Evolutionary conservation across 2,888 invertebrate genomes (phyloP).

Genomic region (Dolichomitus sp.): DNA sequence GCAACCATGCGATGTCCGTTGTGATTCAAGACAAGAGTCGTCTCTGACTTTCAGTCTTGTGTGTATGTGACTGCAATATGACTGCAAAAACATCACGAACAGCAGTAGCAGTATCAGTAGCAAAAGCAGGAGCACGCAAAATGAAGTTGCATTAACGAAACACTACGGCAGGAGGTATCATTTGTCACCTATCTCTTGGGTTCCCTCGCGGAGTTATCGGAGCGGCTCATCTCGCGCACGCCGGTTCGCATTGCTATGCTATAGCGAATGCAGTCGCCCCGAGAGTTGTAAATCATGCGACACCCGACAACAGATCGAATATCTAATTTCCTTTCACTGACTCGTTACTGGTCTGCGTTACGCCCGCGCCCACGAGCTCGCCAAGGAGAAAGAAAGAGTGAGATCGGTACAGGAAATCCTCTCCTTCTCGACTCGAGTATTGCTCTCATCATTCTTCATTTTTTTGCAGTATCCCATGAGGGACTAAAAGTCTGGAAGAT

Average conservation of each 20-base stretch:
- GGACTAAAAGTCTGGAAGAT: conserved; percentile 38
- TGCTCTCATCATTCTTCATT: conserved; percentile 45
- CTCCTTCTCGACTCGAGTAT: conserved; percentile 44
- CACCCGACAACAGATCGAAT: conserved; percentile 79
- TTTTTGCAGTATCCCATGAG: conserved; percentile 19
- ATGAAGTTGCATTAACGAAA: conserved; percentile 77
- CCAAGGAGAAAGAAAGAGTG: conserved; percentile 39
- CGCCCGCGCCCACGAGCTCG: conserved; percentile 54
- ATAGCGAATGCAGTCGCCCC: conserved; percentile 50
- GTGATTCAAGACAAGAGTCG: conserved; percentile 35
- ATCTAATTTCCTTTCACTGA: conserved; percentile 76
- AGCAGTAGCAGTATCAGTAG: conserved; percentile 13
- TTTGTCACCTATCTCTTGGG: conserved; percentile 77
- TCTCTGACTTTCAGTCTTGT: background rate
- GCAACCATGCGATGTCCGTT: background rate
- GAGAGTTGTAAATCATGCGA: conserved; percentile 79
- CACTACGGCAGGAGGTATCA: conserved; percentile 72
- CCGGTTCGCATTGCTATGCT: conserved; percentile 56
- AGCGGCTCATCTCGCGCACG: conserved; percentile 62
- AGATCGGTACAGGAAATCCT: conserved; percentile 49
- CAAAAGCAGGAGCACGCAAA: conserved; percentile 57
- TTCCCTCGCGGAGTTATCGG: conserved; percentile 70
- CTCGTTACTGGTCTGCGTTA: conserved; percentile 65
- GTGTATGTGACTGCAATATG: background rate
- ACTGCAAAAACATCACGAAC: background rate